Evolutionary conservation across 2,797 vertebrate species (phyloP).

Genomic region (Halcyon chelicuti): DNA sequence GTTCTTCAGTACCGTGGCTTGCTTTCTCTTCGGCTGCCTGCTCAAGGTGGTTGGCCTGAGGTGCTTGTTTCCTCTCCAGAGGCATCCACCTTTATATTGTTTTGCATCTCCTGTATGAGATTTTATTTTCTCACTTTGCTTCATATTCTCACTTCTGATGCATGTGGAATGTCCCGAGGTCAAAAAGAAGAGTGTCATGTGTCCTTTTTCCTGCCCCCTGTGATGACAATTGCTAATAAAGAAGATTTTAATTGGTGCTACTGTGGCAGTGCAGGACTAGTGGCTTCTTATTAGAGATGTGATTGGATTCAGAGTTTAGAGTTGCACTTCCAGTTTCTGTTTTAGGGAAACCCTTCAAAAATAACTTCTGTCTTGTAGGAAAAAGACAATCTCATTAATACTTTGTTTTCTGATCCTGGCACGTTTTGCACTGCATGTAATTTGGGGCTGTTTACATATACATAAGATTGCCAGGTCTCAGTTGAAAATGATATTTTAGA

Average conservation of each 20-base stretch:
- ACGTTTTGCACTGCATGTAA: neutral
- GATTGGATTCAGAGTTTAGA: neutral
- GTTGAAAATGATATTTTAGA: conserved; percentile 7
- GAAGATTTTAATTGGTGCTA: neutral
- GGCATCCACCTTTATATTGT: neutral
- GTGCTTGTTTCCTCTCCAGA: neutral
- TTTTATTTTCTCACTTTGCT: neutral
- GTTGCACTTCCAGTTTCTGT: neutral
- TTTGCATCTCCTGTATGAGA: neutral
- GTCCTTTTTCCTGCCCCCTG: neutral
- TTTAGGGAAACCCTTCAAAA: neutral
- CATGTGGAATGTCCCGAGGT: neutral
- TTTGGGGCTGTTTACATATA: neutral
- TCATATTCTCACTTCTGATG: neutral
- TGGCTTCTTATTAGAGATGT: neutral
- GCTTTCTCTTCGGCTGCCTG: rapidly evolving
- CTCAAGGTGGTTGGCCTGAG: neutral
- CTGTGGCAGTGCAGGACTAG: neutral
- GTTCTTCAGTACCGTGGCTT: neutral
- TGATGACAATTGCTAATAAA: neutral
- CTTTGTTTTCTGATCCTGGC: neutral
- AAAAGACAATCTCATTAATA: neutral
- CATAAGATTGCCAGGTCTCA: neutral
- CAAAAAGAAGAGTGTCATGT: neutral
- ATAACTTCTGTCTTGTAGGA: neutral